These are phyloP conservation scores for Diarsia rubi DNA, from an alignment of 2,888 invertebrate genomes.

Conservation along the genomic window DNA sequence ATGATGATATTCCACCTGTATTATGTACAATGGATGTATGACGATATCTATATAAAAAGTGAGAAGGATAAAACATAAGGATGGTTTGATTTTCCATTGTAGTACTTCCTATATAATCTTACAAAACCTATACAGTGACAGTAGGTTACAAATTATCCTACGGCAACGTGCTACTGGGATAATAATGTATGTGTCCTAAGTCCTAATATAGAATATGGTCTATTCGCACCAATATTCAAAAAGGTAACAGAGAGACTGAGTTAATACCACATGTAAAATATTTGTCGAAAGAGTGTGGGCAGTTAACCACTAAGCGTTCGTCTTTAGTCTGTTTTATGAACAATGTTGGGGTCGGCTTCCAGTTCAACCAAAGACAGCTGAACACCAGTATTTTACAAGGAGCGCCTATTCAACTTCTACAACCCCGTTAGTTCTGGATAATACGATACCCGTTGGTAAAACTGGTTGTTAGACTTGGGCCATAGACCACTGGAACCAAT, in stretches of 20 bases:
- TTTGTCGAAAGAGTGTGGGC: not conserved
- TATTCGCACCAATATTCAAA: not conserved
- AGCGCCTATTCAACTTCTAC: not conserved
- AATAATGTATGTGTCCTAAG: too few species aligned
- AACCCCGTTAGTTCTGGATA: not conserved
- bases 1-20: not conserved
- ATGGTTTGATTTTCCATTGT: not conserved
- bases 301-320: not conserved
- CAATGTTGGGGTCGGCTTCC: not conserved
- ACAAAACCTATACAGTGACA: too few species aligned
- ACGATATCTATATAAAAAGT: too few species aligned
- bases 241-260: not conserved
- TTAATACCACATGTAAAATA: not conserved
- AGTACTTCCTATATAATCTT: not conserved
- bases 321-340: too few species aligned
- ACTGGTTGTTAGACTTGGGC: not conserved
- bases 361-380: not conserved
- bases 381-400: not conserved
- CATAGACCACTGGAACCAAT: too few species aligned
- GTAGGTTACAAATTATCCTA: not conserved
- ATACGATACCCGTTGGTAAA: not conserved
- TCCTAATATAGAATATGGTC: not conserved
- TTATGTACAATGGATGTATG: not conserved
- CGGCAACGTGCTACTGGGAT: not conserved
- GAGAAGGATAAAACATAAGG: not conserved